Evolutionary conservation across 2,113 vertebrate genomes (phyloP).

Genomic region (cat (Felis catus)): DNA sequence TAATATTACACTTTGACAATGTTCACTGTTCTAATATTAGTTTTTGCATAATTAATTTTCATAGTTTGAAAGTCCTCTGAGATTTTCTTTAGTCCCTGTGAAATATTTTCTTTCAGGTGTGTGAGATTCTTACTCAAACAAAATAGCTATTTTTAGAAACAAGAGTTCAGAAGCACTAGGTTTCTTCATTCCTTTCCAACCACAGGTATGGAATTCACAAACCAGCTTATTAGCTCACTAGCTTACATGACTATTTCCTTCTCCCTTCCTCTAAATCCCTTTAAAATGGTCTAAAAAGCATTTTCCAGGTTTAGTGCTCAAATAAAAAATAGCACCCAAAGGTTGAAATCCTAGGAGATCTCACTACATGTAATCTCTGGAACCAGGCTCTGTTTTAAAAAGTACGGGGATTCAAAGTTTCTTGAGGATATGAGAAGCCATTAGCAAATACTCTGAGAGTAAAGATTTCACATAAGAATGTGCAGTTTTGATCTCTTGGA

Average conservation of each 20-base stretch:
- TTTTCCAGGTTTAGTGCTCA: neutral
- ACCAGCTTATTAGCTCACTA: neutral
- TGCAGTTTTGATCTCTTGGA: neutral
- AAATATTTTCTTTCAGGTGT: neutral
- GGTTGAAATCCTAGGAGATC: neutral
- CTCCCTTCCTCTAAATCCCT: neutral
- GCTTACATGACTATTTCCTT: neutral
- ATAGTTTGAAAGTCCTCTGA: neutral
- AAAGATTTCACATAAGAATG: neutral
- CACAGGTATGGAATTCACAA: neutral
- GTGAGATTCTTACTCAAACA: neutral
- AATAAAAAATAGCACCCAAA: neutral
- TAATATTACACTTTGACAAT: neutral
- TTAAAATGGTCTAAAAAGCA: neutral
- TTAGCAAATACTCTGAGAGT: neutral
- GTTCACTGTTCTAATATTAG: neutral
- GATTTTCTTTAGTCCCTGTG: neutral
- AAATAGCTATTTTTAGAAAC: neutral
- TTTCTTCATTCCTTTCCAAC: constrained; percentile 33
- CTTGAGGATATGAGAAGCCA: neutral
- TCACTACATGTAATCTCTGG: neutral
- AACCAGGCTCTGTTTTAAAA: neutral
- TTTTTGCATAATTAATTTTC: constrained; percentile 21
- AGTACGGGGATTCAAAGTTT: neutral
- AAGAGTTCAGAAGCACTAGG: neutral